Evolutionary conservation across 2,113 vertebrate species (phyloP), one percentile per base, ranked within the genome.

Genomic region (Clarias batrachus): DNA sequence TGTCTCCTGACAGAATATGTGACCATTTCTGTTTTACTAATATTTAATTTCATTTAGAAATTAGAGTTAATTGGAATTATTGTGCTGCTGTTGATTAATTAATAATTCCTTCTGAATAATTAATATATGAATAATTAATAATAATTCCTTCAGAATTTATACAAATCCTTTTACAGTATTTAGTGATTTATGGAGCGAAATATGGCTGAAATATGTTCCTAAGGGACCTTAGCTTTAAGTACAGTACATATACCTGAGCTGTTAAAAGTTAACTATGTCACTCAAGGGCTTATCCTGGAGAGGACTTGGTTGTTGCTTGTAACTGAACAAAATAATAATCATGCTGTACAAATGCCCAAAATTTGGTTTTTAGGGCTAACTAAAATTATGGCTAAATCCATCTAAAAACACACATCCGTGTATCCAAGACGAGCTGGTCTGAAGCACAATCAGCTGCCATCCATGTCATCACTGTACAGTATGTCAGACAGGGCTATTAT

Each of bases 401-500:
- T 73, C 27, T n/a, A 10, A 54, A 23, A 19, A 59, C 65, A 57
- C 41, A 68, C n/a, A 41, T 33, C 74, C 79, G 62, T 66, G 52
- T 74, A 59, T 84, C 63, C 62, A 71, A 79, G 13, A 85, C 60
- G 37, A 78, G n/a, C 63, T 25, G 27, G 76, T 68, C 13, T 80
- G 76, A 80, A 65, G 21, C 52, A 80, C 16, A 5, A 41, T 66
- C 70, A 78, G 27, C 76, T 68, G 52, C 52, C 84, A 65, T 68
- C 14, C 3, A 62, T 88, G 80, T 66, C 56, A 68, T 59, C 71
- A 71, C 76, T 52, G 52, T 59, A 71, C 76, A 33, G 52, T 48
- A 27, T 54, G 54, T 83, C 56, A 63, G 25, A 70, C 63, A 56
- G 83, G 84, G 73, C 41, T 83, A 65, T 82, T 85, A 65, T 56